Evolutionary conservation across 2,797 vertebrate genomes (phyloP), one percentile per base, ranked within the genome.

Genomic region (Onychomys arenicola): DNA sequence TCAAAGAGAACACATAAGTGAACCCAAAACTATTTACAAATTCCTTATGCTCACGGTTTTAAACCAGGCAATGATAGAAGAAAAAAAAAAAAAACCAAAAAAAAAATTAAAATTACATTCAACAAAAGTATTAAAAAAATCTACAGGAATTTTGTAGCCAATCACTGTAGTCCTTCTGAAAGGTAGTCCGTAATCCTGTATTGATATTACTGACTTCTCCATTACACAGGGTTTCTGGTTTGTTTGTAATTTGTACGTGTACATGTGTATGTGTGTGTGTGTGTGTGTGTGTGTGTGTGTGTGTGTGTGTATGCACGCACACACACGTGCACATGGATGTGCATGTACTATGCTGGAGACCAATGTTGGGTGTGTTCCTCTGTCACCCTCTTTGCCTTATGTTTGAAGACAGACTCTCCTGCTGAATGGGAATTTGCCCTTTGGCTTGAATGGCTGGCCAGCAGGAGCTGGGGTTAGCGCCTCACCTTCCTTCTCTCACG

Each of bases 11-110:
- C 59, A 93, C 59, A 63, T 63, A 9, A 75, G n/a, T 29, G 37
- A 94, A 78, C 29, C 37, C 40, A 78, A 91, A 91, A 40, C 27
- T 63, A 84, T 3, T 80, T 43, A 69, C 29, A 95, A 73, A 81
- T 65, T 83, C 63, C 37, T 78, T 69, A 83, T 8, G 29, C 9
- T 80, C 61, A 49, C 0, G 37, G 65, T 67, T 94, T 97, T 89
- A 75, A 80, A 34, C 52, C 27, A 81, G 52, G 52, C 57, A 94
- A 4, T 29, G 25, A 76, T 5, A 69, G 34, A 94, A 65, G n/a
- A 27, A 10, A 43, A 92, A 52, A 69, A 83, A 34, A 27, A 46
- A 55, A 52, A 46, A 46, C 46, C n/a, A 49, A 92, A n/a, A 69
- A 83, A 34, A 32, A 40, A 55, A 55, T 1, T 69, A 69, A 69